Evolutionary conservation across 2,113 vertebrate species (phyloP).

Genomic region (Salminus brasiliensis): DNA sequence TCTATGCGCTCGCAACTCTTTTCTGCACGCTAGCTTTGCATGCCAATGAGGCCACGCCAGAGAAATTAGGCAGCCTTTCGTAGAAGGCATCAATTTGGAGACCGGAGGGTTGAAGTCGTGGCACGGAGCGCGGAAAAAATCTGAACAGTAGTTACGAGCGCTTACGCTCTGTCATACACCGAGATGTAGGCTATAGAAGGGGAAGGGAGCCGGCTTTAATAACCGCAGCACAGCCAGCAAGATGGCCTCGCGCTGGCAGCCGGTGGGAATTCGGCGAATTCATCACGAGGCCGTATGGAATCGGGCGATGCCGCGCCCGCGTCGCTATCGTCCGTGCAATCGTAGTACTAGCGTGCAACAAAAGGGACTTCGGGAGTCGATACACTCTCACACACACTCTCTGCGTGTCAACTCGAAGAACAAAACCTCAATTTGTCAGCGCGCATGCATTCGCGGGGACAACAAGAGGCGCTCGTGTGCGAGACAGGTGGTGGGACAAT

Average conservation of each 20-base stretch:
- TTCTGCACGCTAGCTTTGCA: conserved; percentile 91
- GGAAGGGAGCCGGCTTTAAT: neutral
- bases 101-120: conserved; percentile 45
- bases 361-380: conserved; percentile 11
- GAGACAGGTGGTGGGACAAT: conserved; percentile 95
- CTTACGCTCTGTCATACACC: neutral
- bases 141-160: neutral
- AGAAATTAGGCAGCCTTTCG: conserved; percentile 57
- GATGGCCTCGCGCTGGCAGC: neutral
- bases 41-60: conserved; percentile 86
- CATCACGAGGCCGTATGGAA: neutral
- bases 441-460: conserved; percentile 85
- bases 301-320: conserved; percentile 45
- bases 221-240: neutral
- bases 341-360: conserved; percentile 83
- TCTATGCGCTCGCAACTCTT: conserved; percentile 96
- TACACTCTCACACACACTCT: neutral
- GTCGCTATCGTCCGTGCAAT: conserved; percentile 89
- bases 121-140: conserved; percentile 10
- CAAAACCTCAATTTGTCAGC: conserved; percentile 93
- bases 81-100: conserved; percentile 91
- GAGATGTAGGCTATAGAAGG: neutral
- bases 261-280: neutral
- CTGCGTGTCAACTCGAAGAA: conserved; percentile 85
- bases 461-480: conserved; percentile 94